These are phyloP conservation scores for Drosophila triauraria DNA, from an alignment of 1,140 invertebrate genomes.

Conservation along the genomic window DNA sequence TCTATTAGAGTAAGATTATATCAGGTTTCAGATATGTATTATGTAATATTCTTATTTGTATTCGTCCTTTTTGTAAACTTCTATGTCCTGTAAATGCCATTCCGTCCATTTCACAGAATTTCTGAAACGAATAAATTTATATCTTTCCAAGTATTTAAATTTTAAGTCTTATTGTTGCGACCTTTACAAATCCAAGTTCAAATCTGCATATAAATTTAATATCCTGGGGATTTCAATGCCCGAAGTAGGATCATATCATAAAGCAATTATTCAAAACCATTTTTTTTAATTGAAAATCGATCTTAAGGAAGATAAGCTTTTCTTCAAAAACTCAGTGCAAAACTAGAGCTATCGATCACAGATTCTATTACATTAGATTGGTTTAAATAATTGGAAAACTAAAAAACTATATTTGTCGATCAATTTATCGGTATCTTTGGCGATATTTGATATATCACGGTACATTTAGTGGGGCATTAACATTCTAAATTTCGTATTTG, in stretches of 20 bases:
- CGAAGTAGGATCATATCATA: background rate
- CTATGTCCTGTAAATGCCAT: constrained; percentile 47
- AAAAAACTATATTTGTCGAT: too few relatives aligned
- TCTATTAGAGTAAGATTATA: constrained; percentile 39
- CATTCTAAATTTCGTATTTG: too few relatives aligned
- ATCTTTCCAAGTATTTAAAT: constrained; percentile 10
- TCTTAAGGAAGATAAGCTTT: too few relatives aligned
- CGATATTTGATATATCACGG: background rate
- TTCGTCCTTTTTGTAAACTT: constrained; percentile 27
- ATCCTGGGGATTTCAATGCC: background rate
- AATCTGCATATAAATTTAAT: background rate
- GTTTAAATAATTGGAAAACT: too few relatives aligned
- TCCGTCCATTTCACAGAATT: constrained; percentile 58
- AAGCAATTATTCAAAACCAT: too few relatives aligned
- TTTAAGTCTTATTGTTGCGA: background rate
- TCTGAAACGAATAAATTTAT: constrained; percentile 45
- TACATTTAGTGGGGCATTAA: too few relatives aligned
- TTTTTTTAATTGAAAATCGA: too few relatives aligned
- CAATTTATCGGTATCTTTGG: background rate
- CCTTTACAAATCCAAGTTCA: background rate
- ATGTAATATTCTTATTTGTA: background rate
- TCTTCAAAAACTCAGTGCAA: too few relatives aligned
- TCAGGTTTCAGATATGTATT: constrained; percentile 44
- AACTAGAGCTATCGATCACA: too few relatives aligned
- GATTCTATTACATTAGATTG: background rate